These are phyloP conservation scores for Sussaba pulchella DNA, from an alignment of 2,888 invertebrate species.

Conservation along the genomic window DNA sequence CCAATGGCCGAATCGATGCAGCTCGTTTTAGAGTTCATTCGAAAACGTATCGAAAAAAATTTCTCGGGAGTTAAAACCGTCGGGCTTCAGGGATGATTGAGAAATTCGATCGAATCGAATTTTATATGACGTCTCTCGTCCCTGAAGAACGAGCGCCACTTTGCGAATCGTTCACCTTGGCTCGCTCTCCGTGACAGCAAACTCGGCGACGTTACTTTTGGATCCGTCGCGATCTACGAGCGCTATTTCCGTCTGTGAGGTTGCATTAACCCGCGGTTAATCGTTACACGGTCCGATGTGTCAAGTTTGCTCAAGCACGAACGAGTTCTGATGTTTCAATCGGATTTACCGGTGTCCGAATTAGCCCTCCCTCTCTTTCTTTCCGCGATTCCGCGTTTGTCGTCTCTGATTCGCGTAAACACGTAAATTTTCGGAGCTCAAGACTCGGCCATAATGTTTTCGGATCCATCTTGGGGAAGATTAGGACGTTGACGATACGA, in stretches of 20 bases:
- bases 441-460: too few species aligned
- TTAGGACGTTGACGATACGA: too few species aligned
- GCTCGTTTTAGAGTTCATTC: too few species aligned
- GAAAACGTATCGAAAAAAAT: too few species aligned
- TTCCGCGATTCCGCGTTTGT: background rate
- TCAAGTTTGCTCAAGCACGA: slow-evolving; percentile 6
- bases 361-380: background rate
- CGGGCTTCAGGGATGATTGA: slow-evolving; percentile 54
- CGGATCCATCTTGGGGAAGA: too few species aligned
- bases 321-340: slow-evolving; percentile 6
- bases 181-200: background rate
- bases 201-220: slow-evolving; percentile 7
- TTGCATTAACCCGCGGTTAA: slow-evolving; percentile 1
- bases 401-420: background rate
- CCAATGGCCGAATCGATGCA: too few species aligned
- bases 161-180: slow-evolving; percentile 53
- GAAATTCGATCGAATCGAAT: slow-evolving; percentile 53
- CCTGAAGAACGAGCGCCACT: slow-evolving; percentile 23
- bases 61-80: slow-evolving; percentile 53
- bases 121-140: slow-evolving; percentile 40
- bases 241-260: slow-evolving; percentile 31
- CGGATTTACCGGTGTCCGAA: background rate
- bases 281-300: background rate
- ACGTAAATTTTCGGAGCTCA: background rate
- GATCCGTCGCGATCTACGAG: background rate